Percentiles rank a stretch among this genome's conserved stretches.
phyloP scores from a whole-genome alignment of 2,888 invertebrate species.

The Oscheius sp. region DNA sequence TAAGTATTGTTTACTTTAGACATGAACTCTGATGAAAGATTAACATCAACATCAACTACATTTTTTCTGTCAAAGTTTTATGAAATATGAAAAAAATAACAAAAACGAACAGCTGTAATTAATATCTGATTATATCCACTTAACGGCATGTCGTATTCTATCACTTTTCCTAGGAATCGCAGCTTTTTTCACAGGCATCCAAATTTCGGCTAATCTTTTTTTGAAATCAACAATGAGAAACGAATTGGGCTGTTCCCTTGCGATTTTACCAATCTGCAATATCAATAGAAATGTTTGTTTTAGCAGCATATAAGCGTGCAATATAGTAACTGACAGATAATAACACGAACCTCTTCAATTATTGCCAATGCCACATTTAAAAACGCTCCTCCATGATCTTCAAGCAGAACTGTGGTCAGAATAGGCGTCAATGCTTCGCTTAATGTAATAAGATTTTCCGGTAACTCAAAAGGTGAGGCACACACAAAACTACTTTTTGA shows the following conservation, averaged over 20 bases:
- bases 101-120: slow-evolving; percentile 9
- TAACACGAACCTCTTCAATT: slow-evolving; percentile 33
- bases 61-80: not conserved
- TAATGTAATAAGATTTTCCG: slow-evolving; percentile 50
- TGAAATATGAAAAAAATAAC: slow-evolving; percentile 24
- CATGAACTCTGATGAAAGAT: slow-evolving; percentile 9
- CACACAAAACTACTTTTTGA: slow-evolving; percentile 38
- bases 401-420: slow-evolving; percentile 45
- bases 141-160: slow-evolving; percentile 11
- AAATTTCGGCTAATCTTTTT: not conserved
- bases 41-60: not conserved
- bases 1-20: not conserved
- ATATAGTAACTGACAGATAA: not conserved
- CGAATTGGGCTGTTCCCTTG: slow-evolving; percentile 48
- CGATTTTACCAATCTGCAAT: slow-evolving; percentile 31
- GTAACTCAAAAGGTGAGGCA: slow-evolving; percentile 55
- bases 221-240: slow-evolving; percentile 44
- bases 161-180: slow-evolving; percentile 20
- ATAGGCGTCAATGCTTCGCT: slow-evolving; percentile 44
- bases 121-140: slow-evolving; percentile 24
- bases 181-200: slow-evolving; percentile 29
- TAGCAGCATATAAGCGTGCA: too few relatives aligned
- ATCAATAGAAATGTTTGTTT: too few relatives aligned
- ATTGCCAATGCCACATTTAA: slow-evolving; percentile 43
- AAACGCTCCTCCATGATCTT: slow-evolving; percentile 46